Evolutionary conservation across 2,888 invertebrate species (phyloP).

Genomic region (Hofmannophila pseudospretella): DNA sequence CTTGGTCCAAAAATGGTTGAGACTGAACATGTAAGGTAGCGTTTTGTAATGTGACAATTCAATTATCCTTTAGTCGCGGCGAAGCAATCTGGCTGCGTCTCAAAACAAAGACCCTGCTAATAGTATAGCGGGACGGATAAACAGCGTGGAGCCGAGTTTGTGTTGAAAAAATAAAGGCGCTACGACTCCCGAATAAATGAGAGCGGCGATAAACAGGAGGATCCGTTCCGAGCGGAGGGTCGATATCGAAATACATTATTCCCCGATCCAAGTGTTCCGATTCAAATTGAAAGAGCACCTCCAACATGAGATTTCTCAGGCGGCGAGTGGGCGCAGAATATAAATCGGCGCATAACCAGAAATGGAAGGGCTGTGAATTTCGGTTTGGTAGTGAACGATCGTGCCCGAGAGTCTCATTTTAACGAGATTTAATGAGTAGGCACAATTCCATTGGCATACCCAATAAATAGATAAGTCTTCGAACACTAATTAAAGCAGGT

Average conservation of each 20-base stretch:
- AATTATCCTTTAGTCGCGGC: slow-evolving; percentile 59
- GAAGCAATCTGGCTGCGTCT: slow-evolving; percentile 57
- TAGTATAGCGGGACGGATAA: slow-evolving; percentile 65
- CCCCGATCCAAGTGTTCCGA: slow-evolving; percentile 77
- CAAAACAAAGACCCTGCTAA: slow-evolving; percentile 69
- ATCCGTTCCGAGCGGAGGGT: slow-evolving; percentile 71
- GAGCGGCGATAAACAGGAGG: slow-evolving; percentile 76
- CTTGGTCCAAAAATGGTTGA: too few relatives aligned
- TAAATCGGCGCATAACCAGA: slow-evolving; percentile 77
- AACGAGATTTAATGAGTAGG: slow-evolving; percentile 32
- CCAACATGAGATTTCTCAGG: slow-evolving; percentile 77
- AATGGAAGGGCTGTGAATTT: slow-evolving; percentile 73
- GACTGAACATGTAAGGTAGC: too few relatives aligned
- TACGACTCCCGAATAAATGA: slow-evolving; percentile 76
- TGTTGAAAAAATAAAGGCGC: slow-evolving; percentile 75
- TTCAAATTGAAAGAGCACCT: slow-evolving; percentile 79
- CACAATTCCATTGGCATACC: slow-evolving; percentile 18
- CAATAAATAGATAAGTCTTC: not conserved
- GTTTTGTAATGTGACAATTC: slow-evolving; percentile 40
- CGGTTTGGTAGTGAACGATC: slow-evolving; percentile 60
- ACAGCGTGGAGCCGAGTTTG: slow-evolving; percentile 65
- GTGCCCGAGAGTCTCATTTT: slow-evolving; percentile 34
- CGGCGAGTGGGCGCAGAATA: slow-evolving; percentile 77
- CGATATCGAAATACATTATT: slow-evolving; percentile 78
- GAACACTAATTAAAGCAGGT: slow-evolving; percentile 12